phyloP scores from a whole-genome alignment of 2,113 vertebrate genomes.

The Asarcornis scutulata region DNA sequence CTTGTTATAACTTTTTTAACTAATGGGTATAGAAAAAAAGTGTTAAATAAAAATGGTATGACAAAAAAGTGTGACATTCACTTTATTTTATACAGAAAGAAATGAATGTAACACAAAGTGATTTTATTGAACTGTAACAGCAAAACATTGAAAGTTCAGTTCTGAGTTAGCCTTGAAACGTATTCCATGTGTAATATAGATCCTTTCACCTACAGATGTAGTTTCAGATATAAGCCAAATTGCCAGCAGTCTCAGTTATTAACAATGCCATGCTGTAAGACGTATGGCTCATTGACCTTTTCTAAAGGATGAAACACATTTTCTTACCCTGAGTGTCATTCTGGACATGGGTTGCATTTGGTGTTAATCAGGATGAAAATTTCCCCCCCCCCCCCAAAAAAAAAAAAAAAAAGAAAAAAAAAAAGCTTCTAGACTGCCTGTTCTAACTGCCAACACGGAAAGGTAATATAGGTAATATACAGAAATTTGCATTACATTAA shows the following conservation, averaged over 20 bases:
- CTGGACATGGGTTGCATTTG: background rate
- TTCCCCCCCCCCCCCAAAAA: rapidly evolving
- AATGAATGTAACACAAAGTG: conserved; percentile 44
- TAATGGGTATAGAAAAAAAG: conserved; percentile 68
- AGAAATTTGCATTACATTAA: background rate
- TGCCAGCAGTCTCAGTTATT: background rate
- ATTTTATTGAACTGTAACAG: conserved; percentile 46
- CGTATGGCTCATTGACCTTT: background rate
- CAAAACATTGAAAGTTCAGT: conserved; percentile 18
- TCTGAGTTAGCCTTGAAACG: conserved; percentile 29
- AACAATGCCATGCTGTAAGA: background rate
- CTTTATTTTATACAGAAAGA: conserved; percentile 72
- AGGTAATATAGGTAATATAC: background rate
- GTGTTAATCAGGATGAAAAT: background rate
- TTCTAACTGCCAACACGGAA: background rate
- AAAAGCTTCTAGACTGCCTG: background rate
- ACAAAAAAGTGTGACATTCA: conserved; percentile 73
- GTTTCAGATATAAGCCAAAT: background rate
- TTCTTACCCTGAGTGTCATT: background rate
- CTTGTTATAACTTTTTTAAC: conserved; percentile 72
- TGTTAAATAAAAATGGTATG: conserved; percentile 75
- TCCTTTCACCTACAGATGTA: background rate
- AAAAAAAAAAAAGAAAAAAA: rapidly evolving
- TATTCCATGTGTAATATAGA: background rate
- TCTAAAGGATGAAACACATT: background rate